phyloP scores from a whole-genome alignment of 2,113 vertebrate species.

The Nanorana parkeri region DNA sequence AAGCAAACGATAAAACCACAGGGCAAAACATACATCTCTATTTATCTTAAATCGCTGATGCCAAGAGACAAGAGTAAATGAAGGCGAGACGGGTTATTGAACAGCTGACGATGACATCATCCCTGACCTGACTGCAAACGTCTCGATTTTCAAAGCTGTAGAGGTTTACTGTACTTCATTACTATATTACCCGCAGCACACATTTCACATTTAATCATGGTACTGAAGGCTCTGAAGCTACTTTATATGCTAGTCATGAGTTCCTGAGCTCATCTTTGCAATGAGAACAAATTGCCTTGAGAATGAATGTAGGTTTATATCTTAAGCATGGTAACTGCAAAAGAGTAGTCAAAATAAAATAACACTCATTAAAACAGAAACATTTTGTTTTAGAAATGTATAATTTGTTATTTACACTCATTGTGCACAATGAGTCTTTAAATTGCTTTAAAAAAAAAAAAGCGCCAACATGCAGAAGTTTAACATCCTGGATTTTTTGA shows the following conservation, averaged over 20 bases:
- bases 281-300: not conserved
- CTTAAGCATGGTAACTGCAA: too few species aligned
- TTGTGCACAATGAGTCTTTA: too few species aligned
- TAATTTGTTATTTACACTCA: too few species aligned
- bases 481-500: too few species aligned
- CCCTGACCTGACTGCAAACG: constrained; percentile 26
- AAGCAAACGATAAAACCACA: not conserved
- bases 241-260: constrained; percentile 27
- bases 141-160: constrained; percentile 37
- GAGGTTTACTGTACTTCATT: constrained; percentile 18
- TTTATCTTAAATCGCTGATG: constrained; percentile 19
- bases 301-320: not conserved
- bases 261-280: not conserved
- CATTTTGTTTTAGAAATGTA: too few species aligned
- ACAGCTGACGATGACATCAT: constrained; percentile 46
- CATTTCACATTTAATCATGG: not conserved
- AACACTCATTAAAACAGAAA: too few species aligned
- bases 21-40: constrained; percentile 6
- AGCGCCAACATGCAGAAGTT: too few species aligned
- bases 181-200: constrained; percentile 17
- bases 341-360: too few species aligned
- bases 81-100: constrained; percentile 42
- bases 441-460: too few species aligned
- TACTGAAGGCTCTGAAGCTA: not conserved
- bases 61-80: constrained; percentile 26